Evolutionary conservation across 2,797 vertebrate genomes (phyloP).

Genomic region (Lepilemur septentrionalis): DNA sequence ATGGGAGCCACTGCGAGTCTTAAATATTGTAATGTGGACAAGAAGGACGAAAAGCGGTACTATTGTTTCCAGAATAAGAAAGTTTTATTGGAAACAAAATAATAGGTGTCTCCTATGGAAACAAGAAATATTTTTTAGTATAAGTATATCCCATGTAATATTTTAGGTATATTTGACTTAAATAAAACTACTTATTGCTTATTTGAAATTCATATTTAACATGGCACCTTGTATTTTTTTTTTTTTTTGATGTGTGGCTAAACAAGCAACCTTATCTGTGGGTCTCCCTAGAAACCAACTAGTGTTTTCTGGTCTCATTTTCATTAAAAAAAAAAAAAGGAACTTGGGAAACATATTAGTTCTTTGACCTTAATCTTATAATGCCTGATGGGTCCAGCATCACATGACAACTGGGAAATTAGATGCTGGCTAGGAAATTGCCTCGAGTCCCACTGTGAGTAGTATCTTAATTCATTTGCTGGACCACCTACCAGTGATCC

Average conservation of each 20-base stretch:
- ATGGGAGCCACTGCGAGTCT: background rate
- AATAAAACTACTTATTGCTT: background rate
- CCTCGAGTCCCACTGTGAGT: background rate
- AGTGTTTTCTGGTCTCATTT: constrained; percentile 24
- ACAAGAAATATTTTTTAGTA: background rate
- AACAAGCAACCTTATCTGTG: background rate
- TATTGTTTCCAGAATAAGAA: background rate
- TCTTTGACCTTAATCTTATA: background rate
- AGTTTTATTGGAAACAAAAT: background rate
- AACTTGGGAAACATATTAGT: background rate
- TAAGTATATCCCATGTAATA: background rate
- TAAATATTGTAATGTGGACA: background rate
- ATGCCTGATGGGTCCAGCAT: background rate
- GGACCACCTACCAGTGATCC: background rate
- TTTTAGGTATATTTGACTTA: constrained; percentile 15
- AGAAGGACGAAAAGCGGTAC: background rate
- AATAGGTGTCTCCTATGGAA: background rate
- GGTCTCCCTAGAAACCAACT: constrained; percentile 19
- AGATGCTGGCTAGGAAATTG: background rate
- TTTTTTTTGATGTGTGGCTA: background rate
- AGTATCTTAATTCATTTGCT: background rate
- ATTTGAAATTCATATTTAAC: constrained; percentile 20
- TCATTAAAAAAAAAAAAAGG: background rate
- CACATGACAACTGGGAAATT: background rate
- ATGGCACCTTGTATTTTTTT: background rate